A percentile compares a stretch with the other conserved stretches of the same genome.
These are phyloP conservation scores for Osedax fenrisi DNA, from an alignment of 2,888 invertebrate genomes.

Conservation along the genomic window DNA sequence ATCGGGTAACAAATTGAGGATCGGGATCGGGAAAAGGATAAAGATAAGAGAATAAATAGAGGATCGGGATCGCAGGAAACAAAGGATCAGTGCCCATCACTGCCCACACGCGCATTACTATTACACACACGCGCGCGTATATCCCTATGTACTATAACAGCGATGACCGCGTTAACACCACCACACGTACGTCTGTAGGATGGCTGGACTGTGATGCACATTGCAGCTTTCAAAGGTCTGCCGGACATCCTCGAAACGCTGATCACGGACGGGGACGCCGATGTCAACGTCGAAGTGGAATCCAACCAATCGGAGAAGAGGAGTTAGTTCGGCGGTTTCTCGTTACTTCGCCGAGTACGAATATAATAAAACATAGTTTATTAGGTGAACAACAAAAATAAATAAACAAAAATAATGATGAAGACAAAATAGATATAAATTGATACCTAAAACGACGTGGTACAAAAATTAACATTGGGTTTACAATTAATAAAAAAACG, in stretches of 20 bases:
- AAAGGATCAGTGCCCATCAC: constrained; percentile 29
- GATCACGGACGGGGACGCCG: constrained; percentile 22
- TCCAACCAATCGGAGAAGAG: too few species aligned
- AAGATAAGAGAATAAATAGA: too few species aligned
- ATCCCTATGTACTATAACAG: constrained; percentile 33
- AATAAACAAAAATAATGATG: too few species aligned
- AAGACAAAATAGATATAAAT: too few species aligned
- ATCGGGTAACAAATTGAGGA: too few species aligned
- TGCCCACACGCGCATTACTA: constrained; percentile 32
- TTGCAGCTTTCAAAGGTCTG: constrained; percentile 34
- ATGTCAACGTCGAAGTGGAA: too few species aligned
- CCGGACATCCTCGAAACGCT: constrained; percentile 28
- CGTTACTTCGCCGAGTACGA: constrained; percentile 34
- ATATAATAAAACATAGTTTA: constrained; percentile 36
- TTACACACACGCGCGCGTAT: constrained; percentile 35
- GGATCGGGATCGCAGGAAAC: constrained; percentile 20
- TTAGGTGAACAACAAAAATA: too few species aligned
- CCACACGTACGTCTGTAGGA: constrained; percentile 34
- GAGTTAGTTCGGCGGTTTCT: constrained; percentile 33
- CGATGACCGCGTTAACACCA: constrained; percentile 26
- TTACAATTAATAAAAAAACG: too few species aligned
- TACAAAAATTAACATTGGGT: too few species aligned
- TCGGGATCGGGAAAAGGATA: too few species aligned
- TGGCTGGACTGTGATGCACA: constrained; percentile 35
- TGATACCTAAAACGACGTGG: too few species aligned